Conservation (phyloP, 1,140 invertebrate genomes). For the Triops longicaudatus region DNA sequence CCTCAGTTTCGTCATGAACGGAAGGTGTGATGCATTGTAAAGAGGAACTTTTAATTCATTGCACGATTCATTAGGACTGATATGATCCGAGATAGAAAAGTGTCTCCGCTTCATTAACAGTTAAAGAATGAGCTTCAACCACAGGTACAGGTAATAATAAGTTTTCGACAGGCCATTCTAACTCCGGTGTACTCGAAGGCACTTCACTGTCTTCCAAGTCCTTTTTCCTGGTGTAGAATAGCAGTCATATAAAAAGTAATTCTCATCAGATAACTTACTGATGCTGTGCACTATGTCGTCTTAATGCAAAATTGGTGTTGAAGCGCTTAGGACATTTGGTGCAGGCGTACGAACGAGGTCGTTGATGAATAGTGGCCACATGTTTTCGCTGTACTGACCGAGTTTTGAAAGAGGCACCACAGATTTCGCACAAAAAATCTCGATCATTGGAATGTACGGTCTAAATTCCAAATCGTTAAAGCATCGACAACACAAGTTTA, state of each 20-base stretch:
- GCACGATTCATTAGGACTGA: not conserved
- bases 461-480: slow-evolving; percentile 33
- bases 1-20: too few relatives aligned
- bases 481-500: slow-evolving; percentile 24
- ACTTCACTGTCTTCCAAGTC: not conserved
- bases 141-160: not conserved
- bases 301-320: slow-evolving; percentile 42
- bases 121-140: not conserved
- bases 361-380: slow-evolving; percentile 40
- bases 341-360: slow-evolving; percentile 39
- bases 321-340: slow-evolving; percentile 39
- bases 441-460: slow-evolving; percentile 41
- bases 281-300: slow-evolving; percentile 40
- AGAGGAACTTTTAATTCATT: not conserved
- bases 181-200: not conserved
- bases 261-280: slow-evolving; percentile 21
- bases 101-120: not conserved
- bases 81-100: not conserved
- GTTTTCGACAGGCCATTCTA: not conserved
- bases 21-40: not conserved
- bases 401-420: slow-evolving; percentile 45
- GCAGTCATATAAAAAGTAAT: not conserved
- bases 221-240: not conserved
- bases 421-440: slow-evolving; percentile 43
- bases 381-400: slow-evolving; percentile 42